Evolutionary conservation across 2,888 invertebrate genomes (phyloP), one percentile per base, ranked within the genome.

Genomic region (Tortricodes alternella): DNA sequence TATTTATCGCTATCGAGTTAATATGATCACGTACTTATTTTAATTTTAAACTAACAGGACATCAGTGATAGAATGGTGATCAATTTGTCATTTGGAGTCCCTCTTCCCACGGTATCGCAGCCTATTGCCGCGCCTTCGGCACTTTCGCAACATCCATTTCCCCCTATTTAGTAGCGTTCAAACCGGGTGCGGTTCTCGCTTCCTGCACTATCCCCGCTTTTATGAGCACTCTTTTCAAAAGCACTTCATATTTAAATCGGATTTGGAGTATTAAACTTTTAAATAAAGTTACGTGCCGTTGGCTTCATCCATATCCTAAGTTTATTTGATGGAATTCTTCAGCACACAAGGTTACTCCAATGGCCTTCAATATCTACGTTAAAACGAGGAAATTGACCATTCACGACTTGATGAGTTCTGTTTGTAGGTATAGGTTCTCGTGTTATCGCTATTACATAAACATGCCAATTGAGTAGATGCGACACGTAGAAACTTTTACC

Each of bases 111-210:
- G 53, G 46, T 41, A 48, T 46, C 46, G 38, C n/a, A n/a, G 50
- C 56, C 44, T 50, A 38, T 32, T 46, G 44, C 44, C 44, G 21
- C 46, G n/a, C 56, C 43, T 50, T 50, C 32, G 38, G 24, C 44
- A 19, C 18, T 56, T 56, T 50, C 56, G 49, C 49, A 56, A 56
- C 44, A 37, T 46, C 56, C 49, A 56, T 50, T 56, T 50, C 56
- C 50, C 37, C 56, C 49, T 56, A 56, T 56, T 50, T 44, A 56
- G 50, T 39, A 24, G 27, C 44, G 50, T 44, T 44, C 48, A 50
- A 50, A 56, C 50, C 56, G 49, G 56, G 56, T 15, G 55, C 23
- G 43, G 23, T 18, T 1, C 18, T 29, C 43, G 23, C 44, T 56
- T 56, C 56, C 56, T 56, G 56, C 15, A 41, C 50, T 50, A 39